Base-by-base conservation (phyloP, 2,113 vertebrate species). In the Grammomys surdaster region DNA sequence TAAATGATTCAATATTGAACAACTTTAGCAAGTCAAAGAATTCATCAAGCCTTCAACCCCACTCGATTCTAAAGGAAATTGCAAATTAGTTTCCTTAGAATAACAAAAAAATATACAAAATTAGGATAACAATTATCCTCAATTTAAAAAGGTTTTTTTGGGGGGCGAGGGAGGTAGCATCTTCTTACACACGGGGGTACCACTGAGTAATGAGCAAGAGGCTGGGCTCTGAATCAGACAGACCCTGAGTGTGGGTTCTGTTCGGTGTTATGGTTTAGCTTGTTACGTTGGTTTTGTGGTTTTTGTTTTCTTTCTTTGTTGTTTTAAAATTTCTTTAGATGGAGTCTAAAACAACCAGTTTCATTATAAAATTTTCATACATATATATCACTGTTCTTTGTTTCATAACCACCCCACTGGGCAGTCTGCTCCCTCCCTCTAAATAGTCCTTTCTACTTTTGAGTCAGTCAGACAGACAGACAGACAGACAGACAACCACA, bases 1-100 rank as follows among this genome's bases (percentile, higher is more conserved):
- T 46, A 96, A 93, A 81, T 26, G 9, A 19, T 88, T 96, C 11
- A 24, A 20, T 78, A 86, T 58, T 58, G 46, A 26, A 77, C 92
- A 65, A 70, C 20, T 91, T 93, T 72, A 95, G 46, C 19, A n/a
- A 93, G 46, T 14, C 40, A 81, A 96, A 94, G 28, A 88, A 67
- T 91, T 67, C 56, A 11, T 92, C n/a, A 93, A 77, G 26, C 28
- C 51, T 20, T 36, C 86, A 88, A 89, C 4, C 19, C 36, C 72
- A 67, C 11, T 82, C 85, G 78, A 95, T 78, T 93, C 17, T 51
- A 84, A 51, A 11, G 70, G 54, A 95, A 90, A 93, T 69, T 36
- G 28, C n/a, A 76, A 69, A 91, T 80, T 93, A 88, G 28, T 24
- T 56, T 93, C 24, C 43, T 0, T 58, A 86, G 92, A 56, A 90